A percentile compares a stretch with the other conserved stretches of the same genome.
Conservation (phyloP, 2,888 invertebrate species). For the Lamellibrachia satsuma region DNA sequence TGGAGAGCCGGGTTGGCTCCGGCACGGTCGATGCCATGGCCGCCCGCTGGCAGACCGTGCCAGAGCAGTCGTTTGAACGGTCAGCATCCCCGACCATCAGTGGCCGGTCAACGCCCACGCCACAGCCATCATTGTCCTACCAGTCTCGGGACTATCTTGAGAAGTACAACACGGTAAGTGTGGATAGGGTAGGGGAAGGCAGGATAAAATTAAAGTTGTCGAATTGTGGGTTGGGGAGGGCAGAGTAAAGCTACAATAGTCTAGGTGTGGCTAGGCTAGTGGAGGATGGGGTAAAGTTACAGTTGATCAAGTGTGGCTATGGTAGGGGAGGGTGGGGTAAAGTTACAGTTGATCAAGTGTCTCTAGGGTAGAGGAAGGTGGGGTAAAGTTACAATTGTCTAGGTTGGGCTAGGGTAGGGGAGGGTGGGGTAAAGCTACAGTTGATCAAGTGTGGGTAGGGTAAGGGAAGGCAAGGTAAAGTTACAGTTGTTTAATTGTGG, state of each 20-base stretch:
- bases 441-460: not conserved
- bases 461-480: not conserved
- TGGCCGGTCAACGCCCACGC: constrained; percentile 83
- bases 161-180: constrained; percentile 94
- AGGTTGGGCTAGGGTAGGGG: no score
- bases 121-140: not conserved
- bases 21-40: constrained; percentile 81
- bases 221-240: not conserved
- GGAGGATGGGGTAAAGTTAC: no score
- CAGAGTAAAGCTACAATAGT: not conserved
- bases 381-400: no score
- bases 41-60: constrained; percentile 78
- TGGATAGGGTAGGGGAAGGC: not conserved
- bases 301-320: not conserved
- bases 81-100: constrained; percentile 78
- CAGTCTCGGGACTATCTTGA: constrained; percentile 71
- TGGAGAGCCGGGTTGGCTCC: constrained; percentile 86
- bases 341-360: not conserved
- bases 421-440: no score
- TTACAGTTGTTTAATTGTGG: not conserved
- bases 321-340: not conserved
- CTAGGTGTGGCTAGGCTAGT: not conserved
- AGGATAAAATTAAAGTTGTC: not conserved
- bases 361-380: no score
- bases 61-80: constrained; percentile 71